Evolutionary conservation across 2,888 invertebrate genomes (phyloP).

Genomic region (Leptinotarsa tumamoca): DNA sequence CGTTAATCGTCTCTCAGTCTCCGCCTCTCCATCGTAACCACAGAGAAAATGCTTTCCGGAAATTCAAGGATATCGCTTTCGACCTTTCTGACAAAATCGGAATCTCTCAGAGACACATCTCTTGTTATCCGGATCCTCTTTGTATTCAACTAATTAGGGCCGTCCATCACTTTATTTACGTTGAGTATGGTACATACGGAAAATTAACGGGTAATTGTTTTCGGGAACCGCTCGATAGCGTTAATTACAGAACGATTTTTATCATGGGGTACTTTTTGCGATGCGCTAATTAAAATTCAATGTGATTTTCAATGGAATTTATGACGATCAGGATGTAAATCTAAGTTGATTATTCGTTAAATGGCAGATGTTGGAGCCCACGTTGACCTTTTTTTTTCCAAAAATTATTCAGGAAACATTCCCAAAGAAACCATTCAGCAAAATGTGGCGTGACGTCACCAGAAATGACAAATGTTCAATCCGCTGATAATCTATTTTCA

Average conservation of each 20-base stretch:
- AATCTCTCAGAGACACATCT: background rate
- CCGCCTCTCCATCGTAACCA: too few relatives aligned
- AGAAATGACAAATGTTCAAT: too few relatives aligned
- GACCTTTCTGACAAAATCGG: background rate
- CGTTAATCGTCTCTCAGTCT: too few relatives aligned
- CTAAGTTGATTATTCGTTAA: too few relatives aligned
- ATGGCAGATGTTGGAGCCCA: too few relatives aligned
- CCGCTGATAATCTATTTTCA: too few relatives aligned
- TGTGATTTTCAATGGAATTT: background rate
- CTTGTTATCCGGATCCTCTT: background rate
- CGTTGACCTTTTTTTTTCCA: too few relatives aligned
- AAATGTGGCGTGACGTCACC: too few relatives aligned
- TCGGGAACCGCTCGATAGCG: background rate
- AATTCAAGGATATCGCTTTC: background rate
- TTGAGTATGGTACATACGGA: background rate
- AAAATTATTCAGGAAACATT: too few relatives aligned
- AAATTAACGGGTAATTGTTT: background rate
- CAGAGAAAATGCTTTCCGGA: background rate
- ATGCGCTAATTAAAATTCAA: background rate
- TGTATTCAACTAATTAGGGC: background rate
- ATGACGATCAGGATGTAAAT: too few relatives aligned
- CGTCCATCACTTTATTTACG: background rate
- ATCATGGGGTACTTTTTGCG: background rate
- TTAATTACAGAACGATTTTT: slow-evolving; percentile 7
- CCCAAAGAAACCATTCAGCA: too few relatives aligned